phyloP scores from a whole-genome alignment of 2,888 invertebrate genomes.

The Drosophila paranaensis region DNA sequence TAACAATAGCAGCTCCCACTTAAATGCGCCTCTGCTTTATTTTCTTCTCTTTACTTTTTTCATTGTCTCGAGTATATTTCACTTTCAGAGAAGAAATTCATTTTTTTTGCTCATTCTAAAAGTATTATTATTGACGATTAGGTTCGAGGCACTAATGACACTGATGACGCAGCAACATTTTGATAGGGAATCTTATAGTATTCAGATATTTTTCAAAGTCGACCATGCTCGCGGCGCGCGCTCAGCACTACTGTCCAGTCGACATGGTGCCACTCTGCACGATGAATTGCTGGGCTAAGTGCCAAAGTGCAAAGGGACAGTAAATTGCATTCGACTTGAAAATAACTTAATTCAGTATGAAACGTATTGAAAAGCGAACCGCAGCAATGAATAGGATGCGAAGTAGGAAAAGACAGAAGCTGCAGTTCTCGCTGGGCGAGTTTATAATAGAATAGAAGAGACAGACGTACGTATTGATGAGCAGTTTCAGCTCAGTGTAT shows the following conservation, averaged over 20 bases:
- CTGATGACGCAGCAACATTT: too few relatives aligned
- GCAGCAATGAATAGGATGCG: slow-evolving; percentile 18
- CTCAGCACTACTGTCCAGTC: not conserved
- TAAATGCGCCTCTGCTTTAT: not conserved
- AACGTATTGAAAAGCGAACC: slow-evolving; percentile 38
- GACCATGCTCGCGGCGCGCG: not conserved
- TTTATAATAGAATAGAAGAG: too few relatives aligned
- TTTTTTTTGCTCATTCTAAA: not conserved
- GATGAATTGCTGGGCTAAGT: slow-evolving; percentile 43
- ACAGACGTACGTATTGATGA: too few relatives aligned
- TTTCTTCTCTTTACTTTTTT: slow-evolving; percentile 1
- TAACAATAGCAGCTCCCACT: slow-evolving; percentile 14
- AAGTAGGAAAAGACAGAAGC: slow-evolving; percentile 5
- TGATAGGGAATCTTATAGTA: not conserved
- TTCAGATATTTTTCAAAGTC: not conserved
- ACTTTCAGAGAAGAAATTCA: not conserved
- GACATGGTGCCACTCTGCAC: not conserved
- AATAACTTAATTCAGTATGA: too few relatives aligned
- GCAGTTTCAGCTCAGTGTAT: too few relatives aligned
- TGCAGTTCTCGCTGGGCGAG: slow-evolving; percentile 5
- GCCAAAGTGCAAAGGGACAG: slow-evolving; percentile 39
- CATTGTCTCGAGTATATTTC: not conserved
- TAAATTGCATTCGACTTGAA: too few relatives aligned
- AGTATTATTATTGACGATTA: not conserved
- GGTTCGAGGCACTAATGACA: not conserved